Percentiles rank a stretch among this genome's conserved stretches.
Evolutionary conservation across 1,140 invertebrate species (phyloP).

Genomic region (Gerris buenoi): DNA sequence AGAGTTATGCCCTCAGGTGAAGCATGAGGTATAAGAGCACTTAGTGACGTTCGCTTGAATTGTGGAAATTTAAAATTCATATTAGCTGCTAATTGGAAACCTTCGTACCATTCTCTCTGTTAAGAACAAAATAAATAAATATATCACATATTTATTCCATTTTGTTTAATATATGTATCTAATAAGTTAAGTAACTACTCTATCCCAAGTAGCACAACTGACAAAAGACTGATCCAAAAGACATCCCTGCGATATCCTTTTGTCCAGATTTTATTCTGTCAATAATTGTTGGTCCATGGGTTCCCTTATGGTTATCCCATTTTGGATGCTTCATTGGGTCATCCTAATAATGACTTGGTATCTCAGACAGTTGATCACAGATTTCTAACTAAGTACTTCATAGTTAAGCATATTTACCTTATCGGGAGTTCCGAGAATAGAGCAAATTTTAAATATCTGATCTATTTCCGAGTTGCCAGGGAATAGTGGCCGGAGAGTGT

Average conservation of each 20-base stretch:
- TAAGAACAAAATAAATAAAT: slow-evolving; percentile 18
- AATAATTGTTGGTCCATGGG: no score
- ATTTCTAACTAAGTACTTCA: no score
- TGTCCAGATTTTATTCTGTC: no score
- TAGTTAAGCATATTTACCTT: slow-evolving; percentile 56
- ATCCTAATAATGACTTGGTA: no score
- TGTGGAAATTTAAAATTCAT: slow-evolving; percentile 96
- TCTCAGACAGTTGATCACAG: no score
- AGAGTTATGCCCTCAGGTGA: slow-evolving; percentile 68
- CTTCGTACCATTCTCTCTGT: slow-evolving; percentile 87
- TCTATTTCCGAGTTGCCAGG: slow-evolving; percentile 96
- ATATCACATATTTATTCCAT: background rate
- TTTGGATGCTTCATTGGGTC: no score
- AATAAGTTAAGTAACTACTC: no score
- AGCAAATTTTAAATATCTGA: slow-evolving; percentile 94
- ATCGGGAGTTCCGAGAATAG: slow-evolving; percentile 84
- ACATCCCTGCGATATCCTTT: no score
- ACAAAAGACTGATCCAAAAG: no score
- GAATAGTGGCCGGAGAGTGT: slow-evolving; percentile 93
- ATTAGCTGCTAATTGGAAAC: slow-evolving; percentile 74
- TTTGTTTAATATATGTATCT: no score
- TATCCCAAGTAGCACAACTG: no score
- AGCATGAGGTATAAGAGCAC: slow-evolving; percentile 68
- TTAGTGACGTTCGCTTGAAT: slow-evolving; percentile 60
- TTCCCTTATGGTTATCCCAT: no score